These are phyloP conservation scores for Thymallus thymallus DNA, from an alignment of 2,113 vertebrate genomes.

Conservation along the genomic window DNA sequence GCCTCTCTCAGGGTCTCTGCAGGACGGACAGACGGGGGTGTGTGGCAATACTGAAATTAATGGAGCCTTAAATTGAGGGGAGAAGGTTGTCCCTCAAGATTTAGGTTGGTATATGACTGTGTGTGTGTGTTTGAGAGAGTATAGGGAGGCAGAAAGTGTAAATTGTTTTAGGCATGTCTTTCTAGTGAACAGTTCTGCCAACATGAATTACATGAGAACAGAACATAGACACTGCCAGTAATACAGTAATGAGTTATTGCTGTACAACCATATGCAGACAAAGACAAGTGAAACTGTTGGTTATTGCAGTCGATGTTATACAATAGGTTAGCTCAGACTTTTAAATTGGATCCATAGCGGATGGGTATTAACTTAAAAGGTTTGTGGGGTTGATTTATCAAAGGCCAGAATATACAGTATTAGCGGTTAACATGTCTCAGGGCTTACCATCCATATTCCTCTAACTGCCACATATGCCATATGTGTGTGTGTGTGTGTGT, in stretches of 20 bases:
- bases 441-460: constrained; percentile 21
- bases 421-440: constrained; percentile 7
- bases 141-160: not conserved
- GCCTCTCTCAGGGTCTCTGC: too few species aligned
- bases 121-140: constrained; percentile 7
- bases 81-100: constrained; percentile 30
- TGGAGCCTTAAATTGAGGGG: constrained; percentile 40
- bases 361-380: constrained; percentile 48
- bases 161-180: not conserved
- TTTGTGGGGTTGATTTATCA: constrained; percentile 43
- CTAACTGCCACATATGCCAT: constrained; percentile 1
- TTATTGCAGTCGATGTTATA: not conserved
- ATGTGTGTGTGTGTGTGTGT: too few species aligned
- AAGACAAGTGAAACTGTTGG: constrained; percentile 10
- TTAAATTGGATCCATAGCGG: not conserved
- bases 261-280: not conserved
- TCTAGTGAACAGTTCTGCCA: not conserved
- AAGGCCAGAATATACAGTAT: constrained; percentile 23
- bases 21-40: too few species aligned
- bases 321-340: not conserved
- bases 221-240: not conserved
- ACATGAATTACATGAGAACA: constrained; percentile 10
- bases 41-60: constrained; percentile 42
- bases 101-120: constrained; percentile 2
- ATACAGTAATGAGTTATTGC: constrained; percentile 24